phyloP scores from a whole-genome alignment of 2,888 invertebrate species.

The Mythimna vitellina region DNA sequence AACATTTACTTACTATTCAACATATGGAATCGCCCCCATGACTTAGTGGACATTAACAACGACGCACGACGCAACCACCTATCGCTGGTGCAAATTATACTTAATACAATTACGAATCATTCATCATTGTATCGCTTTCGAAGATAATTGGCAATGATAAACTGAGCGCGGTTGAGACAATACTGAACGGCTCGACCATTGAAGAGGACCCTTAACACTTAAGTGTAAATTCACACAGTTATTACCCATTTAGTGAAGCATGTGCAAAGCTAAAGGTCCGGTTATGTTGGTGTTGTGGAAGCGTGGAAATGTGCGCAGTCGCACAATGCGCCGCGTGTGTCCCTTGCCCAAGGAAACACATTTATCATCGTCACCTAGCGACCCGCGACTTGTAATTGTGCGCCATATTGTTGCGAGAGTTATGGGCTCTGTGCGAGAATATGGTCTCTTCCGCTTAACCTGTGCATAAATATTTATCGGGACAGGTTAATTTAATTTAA shows the following conservation, averaged over 20 bases:
- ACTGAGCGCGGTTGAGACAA: conserved; percentile 62
- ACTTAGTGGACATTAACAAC: conserved; percentile 70
- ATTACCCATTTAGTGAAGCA: conserved; percentile 57
- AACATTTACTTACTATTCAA: conserved; percentile 84
- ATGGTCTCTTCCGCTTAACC: conserved; percentile 81
- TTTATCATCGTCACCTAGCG: conserved; percentile 88
- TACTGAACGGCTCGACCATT: conserved; percentile 56
- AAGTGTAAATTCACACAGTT: conserved; percentile 56
- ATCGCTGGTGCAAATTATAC: conserved; percentile 67
- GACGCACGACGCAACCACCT: conserved; percentile 49
- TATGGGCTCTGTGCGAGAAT: conserved; percentile 80
- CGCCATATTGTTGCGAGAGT: conserved; percentile 88
- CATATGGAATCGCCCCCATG: conserved; percentile 73
- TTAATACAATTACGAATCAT: conserved; percentile 67
- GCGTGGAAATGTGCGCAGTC: conserved; percentile 65
- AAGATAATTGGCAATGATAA: conserved; percentile 73
- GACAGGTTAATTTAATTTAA: conserved; percentile 55
- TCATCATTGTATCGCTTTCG: conserved; percentile 71
- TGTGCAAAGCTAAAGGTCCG: conserved; percentile 59
- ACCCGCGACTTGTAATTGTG: conserved; percentile 87
- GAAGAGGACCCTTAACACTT: conserved; percentile 49
- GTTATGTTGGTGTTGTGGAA: conserved; percentile 64
- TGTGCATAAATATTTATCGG: conserved; percentile 63
- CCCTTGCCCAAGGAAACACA: conserved; percentile 83
- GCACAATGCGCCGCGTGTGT: conserved; percentile 77